phyloP scores from a whole-genome alignment of 2,113 vertebrate genomes.

The Eulacestoma nigropectus region DNA sequence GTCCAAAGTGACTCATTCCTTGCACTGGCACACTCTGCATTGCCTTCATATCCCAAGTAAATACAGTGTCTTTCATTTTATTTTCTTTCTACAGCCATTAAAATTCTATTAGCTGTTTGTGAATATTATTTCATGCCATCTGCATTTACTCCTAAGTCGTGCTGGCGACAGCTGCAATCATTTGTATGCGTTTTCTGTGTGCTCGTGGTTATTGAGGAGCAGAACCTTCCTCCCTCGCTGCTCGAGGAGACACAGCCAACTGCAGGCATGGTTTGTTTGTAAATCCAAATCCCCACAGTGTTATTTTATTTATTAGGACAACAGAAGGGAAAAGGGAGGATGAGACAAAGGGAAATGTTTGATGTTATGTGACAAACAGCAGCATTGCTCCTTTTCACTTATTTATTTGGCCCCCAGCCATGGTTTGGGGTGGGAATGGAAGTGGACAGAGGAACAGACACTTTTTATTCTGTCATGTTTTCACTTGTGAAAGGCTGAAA shows the following conservation, averaged over 20 bases:
- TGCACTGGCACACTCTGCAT: conserved; percentile 22
- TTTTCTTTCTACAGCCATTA: conserved; percentile 72
- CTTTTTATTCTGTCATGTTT: background rate
- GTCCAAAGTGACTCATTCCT: conserved; percentile 39
- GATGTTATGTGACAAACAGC: conserved; percentile 49
- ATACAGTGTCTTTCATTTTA: conserved; percentile 61
- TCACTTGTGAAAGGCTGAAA: background rate
- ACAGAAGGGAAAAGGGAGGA: conserved; percentile 53
- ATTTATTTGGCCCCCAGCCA: background rate
- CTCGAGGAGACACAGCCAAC: conserved; percentile 47
- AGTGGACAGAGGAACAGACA: background rate
- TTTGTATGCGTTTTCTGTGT: conserved; percentile 69
- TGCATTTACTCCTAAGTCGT: conserved; percentile 72
- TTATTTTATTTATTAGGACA: conserved; percentile 71
- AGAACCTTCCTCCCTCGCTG: conserved; percentile 61
- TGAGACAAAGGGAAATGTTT: conserved; percentile 26
- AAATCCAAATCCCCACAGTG: conserved; percentile 58
- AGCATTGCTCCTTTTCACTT: conserved; percentile 6
- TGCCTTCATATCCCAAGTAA: conserved; percentile 53
- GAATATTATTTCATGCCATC: conserved; percentile 78
- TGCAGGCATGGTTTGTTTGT: conserved; percentile 67
- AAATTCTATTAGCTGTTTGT: conserved; percentile 78
- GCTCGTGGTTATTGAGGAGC: conserved; percentile 38
- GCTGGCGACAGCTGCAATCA: conserved; percentile 72
- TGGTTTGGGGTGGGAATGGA: background rate